Conservation (phyloP, 2,888 invertebrate species). For the Seira sanloemensis region DNA sequence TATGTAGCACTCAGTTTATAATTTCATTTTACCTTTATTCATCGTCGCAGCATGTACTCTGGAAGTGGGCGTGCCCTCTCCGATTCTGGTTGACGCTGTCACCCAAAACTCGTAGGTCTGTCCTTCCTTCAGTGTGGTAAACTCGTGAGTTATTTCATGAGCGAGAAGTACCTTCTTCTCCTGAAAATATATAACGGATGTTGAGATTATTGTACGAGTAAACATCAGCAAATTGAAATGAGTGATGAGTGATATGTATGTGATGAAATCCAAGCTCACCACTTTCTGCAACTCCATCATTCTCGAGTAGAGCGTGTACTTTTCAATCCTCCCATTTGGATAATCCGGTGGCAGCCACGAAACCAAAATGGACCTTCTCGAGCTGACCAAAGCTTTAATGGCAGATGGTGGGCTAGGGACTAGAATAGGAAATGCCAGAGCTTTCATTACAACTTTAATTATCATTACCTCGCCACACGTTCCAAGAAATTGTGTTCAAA, state of each 20-base stretch:
- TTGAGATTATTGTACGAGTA: not conserved
- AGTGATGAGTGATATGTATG: constrained; percentile 66
- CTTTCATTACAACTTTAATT: too few relatives aligned
- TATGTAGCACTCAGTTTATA: not conserved
- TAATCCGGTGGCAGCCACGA: constrained; percentile 81
- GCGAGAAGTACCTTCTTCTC: constrained; percentile 1
- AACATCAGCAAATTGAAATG: constrained; percentile 1
- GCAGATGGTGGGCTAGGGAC: constrained; percentile 77
- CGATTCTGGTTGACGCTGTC: constrained; percentile 76
- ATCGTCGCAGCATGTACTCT: constrained; percentile 64
- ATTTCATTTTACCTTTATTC: constrained; percentile 67
- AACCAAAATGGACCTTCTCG: constrained; percentile 74
- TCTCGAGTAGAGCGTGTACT: constrained; percentile 80
- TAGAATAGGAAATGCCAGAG: constrained; percentile 24
- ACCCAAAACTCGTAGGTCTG: constrained; percentile 77
- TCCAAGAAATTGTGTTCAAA: too few relatives aligned
- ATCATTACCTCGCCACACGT: too few relatives aligned
- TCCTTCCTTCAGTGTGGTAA: constrained; percentile 76
- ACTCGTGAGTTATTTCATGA: constrained; percentile 66
- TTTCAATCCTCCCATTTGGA: constrained; percentile 81
- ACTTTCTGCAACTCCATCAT: constrained; percentile 41
- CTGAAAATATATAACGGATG: not conserved
- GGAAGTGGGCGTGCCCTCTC: constrained; percentile 76
- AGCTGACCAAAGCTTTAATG: constrained; percentile 77
- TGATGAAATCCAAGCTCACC: constrained; percentile 59